Conservation (phyloP, 2,113 vertebrate species). For the Chloebia gouldiae region DNA sequence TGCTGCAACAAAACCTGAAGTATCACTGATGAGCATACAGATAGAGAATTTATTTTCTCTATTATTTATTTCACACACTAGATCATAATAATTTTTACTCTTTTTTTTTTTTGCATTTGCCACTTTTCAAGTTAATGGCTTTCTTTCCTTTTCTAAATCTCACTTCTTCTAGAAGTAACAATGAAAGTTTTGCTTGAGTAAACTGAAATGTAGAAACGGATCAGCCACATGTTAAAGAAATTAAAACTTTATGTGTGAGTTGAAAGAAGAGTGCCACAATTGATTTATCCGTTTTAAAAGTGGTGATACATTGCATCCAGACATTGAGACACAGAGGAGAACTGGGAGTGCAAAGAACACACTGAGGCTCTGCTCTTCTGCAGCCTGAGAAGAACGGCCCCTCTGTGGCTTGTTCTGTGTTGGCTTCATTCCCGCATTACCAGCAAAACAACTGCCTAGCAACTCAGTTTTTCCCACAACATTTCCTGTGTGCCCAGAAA, state of each 20-base stretch:
- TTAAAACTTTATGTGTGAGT: not conserved
- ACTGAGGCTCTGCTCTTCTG: not conserved
- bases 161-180: not conserved
- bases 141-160: not conserved
- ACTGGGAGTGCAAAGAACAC: not conserved
- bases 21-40: not conserved
- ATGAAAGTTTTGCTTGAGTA: not conserved
- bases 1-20: not conserved
- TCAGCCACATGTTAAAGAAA: not conserved
- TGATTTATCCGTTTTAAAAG: not conserved
- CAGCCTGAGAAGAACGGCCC: slow-evolving; percentile 4
- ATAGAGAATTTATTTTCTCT: not conserved
- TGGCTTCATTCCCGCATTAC: slow-evolving; percentile 53
- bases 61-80: not conserved
- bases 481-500: slow-evolving; percentile 43
- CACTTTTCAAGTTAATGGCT: not conserved
- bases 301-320: not conserved
- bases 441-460: slow-evolving; percentile 71
- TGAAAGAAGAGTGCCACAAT: not conserved
- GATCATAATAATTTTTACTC: not conserved
- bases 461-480: slow-evolving; percentile 68
- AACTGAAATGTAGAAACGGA: not conserved
- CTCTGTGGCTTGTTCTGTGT: not conserved
- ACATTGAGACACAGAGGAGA: not conserved
- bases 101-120: not conserved